Conservation (phyloP, 2,113 vertebrate genomes). For the cattle (Bos taurus) region ARS-UCD2.0 NC_037339.1:543501-544000, state of each 20-base stretch:
- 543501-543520: neutral
- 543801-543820: neutral
- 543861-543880: neutral
- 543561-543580: neutral
- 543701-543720: neutral
- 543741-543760: neutral
- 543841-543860: neutral
- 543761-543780: neutral
- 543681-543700: neutral
- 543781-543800: neutral
- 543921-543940: neutral
- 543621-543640: neutral
- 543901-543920: neutral
- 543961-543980: neutral
- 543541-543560: neutral
- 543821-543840: neutral
- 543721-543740: too few relatives aligned
- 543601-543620: neutral
- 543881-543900: neutral
- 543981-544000: neutral
- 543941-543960: neutral
- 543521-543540: neutral
- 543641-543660: neutral
- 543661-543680: neutral
- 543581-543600: neutral